phyloP scores from a whole-genome alignment of 2,113 vertebrate species.

The Cettia cetti region DNA sequence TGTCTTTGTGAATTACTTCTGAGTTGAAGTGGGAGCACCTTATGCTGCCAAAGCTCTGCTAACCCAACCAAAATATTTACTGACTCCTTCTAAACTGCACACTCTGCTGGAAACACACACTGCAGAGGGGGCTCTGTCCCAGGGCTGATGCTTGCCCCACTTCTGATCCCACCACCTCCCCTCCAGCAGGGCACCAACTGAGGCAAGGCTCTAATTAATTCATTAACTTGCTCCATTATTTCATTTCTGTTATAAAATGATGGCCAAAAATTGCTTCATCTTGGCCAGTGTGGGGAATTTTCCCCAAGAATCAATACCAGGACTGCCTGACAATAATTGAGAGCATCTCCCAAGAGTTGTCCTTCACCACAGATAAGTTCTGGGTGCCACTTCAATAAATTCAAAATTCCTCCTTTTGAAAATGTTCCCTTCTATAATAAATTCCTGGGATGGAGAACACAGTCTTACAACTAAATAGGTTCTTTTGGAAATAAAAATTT shows the following conservation, averaged over 20 bases:
- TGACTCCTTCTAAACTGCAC: not conserved
- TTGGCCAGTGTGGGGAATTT: not conserved
- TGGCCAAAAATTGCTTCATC: not conserved
- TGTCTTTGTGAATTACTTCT: not conserved
- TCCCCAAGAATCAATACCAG: not conserved
- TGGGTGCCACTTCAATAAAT: not conserved
- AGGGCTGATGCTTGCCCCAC: not conserved
- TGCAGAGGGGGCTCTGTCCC: not conserved
- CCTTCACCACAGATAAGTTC: not conserved
- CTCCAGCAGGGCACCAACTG: not conserved
- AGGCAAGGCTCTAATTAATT: not conserved
- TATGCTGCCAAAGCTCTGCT: not conserved
- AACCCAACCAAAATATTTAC: not conserved
- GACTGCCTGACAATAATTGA: not conserved
- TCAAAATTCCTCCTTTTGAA: not conserved
- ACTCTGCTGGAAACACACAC: rapidly evolving
- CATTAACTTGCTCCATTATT: not conserved
- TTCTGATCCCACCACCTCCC: not conserved
- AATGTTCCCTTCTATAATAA: not conserved
- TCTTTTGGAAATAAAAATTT: not conserved
- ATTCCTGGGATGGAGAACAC: not conserved
- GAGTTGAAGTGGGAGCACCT: not conserved
- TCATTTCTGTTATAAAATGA: not conserved
- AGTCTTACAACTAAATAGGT: not conserved
- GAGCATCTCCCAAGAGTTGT: not conserved